These are phyloP conservation scores for Daubentonia madagascariensis DNA, from an alignment of 2,113 vertebrate species.

Conservation along the genomic window DNA sequence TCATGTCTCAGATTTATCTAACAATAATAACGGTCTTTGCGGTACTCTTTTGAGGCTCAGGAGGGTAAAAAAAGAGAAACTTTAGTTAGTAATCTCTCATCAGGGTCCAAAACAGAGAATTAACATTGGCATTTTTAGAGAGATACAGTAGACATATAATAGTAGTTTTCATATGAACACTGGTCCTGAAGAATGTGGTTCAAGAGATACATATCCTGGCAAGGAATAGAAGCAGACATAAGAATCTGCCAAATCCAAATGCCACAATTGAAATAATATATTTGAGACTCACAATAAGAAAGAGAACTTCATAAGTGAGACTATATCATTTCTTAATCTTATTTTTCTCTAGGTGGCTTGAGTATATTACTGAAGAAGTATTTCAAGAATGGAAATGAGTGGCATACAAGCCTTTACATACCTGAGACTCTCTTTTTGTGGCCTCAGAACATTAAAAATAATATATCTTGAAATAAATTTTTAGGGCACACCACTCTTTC, in stretches of 20 bases:
- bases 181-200: background rate
- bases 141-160: background rate
- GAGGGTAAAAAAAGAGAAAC: background rate
- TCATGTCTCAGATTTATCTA: background rate
- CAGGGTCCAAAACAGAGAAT: background rate
- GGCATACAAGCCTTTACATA: background rate
- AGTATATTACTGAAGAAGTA: background rate
- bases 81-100: background rate
- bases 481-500: background rate
- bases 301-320: background rate
- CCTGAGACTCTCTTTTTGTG: background rate
- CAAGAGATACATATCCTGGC: background rate
- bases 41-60: background rate
- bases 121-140: background rate
- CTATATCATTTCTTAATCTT: background rate
- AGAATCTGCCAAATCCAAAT: background rate
- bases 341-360: background rate
- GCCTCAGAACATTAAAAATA: background rate
- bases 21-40: background rate
- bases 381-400: background rate
- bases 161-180: background rate
- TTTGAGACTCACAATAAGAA: background rate
- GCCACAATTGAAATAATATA: background rate
- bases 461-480: background rate
- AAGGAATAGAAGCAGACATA: background rate